Evolutionary conservation across 2,797 vertebrate species (phyloP), one percentile per base, ranked within the genome.

Genomic region (Sebastes minor): DNA sequence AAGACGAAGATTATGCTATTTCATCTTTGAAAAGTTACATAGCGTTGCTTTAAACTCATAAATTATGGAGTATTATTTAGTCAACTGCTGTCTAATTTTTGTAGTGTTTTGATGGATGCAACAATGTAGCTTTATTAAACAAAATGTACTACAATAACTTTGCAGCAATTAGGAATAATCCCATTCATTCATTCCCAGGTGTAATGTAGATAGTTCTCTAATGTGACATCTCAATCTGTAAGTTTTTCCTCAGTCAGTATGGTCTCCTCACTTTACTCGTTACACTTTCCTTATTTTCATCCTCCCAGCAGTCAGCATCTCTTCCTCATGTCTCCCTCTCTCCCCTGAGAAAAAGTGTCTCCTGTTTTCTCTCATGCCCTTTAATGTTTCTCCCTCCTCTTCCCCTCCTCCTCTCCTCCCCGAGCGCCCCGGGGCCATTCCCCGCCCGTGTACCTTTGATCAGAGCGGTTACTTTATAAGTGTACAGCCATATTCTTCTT

Each of bases 401-500:
- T 66, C 68, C 23, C 76, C 71, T 81, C 75, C 62, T 74, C 66
- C 67, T 69, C 65, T 52, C 23, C 23, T 22, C n/a, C 5, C 70
- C 1, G 4, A 60, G 67, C 20, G 1, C 84, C 88, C 61, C 1
- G 8, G 30, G 78, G 88, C 69, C 49, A 33, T 46, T 66, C 62
- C 76, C 57, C 38, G 9, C 55, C 77, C 71, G 52, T 14, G 68
- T 20, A 81, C 63, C 88, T 94, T 91, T 90, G 89, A 92, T 92
- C 87, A 86, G 70, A 85, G 72, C 38, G 32, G 71, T 81, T 89
- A 71, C 67, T 84, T 76, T 60, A 60, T 38, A 57, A 74, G 61
- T 32, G 25, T 28, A 57, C 55, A 57, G 60, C 67, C 20, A 3
- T 35, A 28, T 75, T 81, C 57, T 62, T 82, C 55, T 59, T 28